Percentiles rank a stretch among this genome's conserved stretches.
phyloP scores from a whole-genome alignment of 2,113 vertebrate genomes.

The Elgaria multicarinata region DNA sequence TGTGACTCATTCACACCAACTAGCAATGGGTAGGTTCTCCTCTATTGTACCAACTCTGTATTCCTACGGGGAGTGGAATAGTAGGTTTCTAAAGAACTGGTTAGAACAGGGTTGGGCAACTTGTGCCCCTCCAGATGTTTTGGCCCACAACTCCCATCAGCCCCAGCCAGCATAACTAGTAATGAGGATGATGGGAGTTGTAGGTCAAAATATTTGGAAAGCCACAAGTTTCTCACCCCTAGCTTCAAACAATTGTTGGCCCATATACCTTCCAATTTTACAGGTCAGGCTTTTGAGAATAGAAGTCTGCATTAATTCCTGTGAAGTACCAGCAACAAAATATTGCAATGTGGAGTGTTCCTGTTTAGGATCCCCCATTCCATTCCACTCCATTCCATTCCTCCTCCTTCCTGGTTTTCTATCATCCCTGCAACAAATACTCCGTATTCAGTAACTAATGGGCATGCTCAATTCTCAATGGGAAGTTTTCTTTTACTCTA shows the following conservation, averaged over 20 bases:
- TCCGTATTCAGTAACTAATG: background rate
- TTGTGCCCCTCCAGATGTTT: too few relatives aligned
- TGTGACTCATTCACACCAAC: slow-evolving; percentile 47
- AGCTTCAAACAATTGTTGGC: background rate
- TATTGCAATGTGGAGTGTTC: background rate
- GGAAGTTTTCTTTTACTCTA: background rate
- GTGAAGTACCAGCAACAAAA: slow-evolving; percentile 21
- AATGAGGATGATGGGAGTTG: too few relatives aligned
- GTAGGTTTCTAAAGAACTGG: slow-evolving; percentile 12
- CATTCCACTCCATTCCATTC: background rate
- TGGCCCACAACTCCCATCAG: background rate
- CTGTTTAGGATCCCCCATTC: background rate
- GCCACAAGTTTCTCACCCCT: too few relatives aligned
- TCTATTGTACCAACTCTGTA: slow-evolving; percentile 18
- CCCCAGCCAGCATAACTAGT: too few relatives aligned
- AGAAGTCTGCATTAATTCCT: slow-evolving; percentile 13
- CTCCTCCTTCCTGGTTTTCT: background rate
- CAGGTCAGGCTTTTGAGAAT: background rate
- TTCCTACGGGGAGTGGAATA: slow-evolving; percentile 46
- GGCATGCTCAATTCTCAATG: background rate
- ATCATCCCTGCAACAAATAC: background rate
- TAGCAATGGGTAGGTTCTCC: slow-evolving; percentile 41
- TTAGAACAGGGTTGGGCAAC: background rate
- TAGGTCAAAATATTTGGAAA: too few relatives aligned
- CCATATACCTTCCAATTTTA: background rate